Conservation (phyloP, 1,140 invertebrate genomes). For the Oryzaephilus surinamensis region DNA sequence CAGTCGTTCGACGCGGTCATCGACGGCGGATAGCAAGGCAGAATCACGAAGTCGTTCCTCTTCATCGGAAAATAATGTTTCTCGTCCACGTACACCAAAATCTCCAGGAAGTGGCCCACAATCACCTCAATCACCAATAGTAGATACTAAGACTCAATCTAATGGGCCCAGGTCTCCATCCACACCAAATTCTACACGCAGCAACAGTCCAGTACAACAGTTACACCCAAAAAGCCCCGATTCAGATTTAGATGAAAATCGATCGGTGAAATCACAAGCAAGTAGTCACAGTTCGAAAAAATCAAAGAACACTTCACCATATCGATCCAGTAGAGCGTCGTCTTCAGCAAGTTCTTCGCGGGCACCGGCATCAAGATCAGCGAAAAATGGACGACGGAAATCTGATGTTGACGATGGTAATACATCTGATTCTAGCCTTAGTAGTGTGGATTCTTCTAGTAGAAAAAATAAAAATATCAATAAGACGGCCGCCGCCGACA, state of each 20-base stretch:
- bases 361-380: constrained; percentile 8
- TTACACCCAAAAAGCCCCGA: constrained; percentile 11
- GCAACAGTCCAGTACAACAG: constrained; percentile 20
- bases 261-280: constrained; percentile 11
- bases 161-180: constrained; percentile 14
- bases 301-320: too few species aligned
- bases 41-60: constrained; percentile 1
- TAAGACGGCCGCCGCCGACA: constrained; percentile 14
- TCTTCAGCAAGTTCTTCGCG: constrained; percentile 17
- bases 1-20: constrained; percentile 4
- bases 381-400: constrained; percentile 12
- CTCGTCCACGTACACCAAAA: constrained; percentile 6
- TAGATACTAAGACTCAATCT: neutral
- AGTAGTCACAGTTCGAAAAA: constrained; percentile 16
- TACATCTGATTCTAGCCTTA: constrained; percentile 31
- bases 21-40: neutral
- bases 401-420: constrained; percentile 20
- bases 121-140: constrained; percentile 5
- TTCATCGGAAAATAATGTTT: constrained; percentile 4
- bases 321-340: constrained; percentile 18
- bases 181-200: constrained; percentile 21
- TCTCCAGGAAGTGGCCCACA: constrained; percentile 8
- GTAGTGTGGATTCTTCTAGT: constrained; percentile 31
- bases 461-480: constrained; percentile 25
- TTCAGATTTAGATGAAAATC: constrained; percentile 16